Base-by-base conservation (phyloP, 2,797 vertebrate genomes). In the Protonibea diacanthus region DNA sequence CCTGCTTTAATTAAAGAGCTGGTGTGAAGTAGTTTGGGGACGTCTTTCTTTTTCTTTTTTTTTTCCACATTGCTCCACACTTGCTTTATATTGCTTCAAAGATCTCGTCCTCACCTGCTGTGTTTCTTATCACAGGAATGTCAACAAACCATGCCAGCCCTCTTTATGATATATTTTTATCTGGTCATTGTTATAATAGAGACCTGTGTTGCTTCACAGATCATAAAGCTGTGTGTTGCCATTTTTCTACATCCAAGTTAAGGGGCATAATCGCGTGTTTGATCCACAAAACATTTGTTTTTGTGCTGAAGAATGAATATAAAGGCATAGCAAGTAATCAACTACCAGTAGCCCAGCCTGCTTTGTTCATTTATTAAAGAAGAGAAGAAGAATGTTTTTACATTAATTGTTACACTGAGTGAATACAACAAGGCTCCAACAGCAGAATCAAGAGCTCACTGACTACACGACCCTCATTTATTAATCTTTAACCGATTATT, bases 401-500 rank as follows among this genome's bases (percentile, higher is more conserved):
- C 2, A 20, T 60, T 18, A 2, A 51, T 25, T 51, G 13, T 44
- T 18, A 23, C 48, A 51, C 3, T 63, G 14, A 45, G 6, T 53
- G 15, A 65, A 52, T 33, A 45, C 23, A 51, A 5, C 44, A 27
- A 44, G 15, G 9, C 5, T 47, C 6, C 12, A 51, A 23, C 17
- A 40, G 17, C 12, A 62, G 14, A 33, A 33, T 33, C 29, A 33
- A 8, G 13, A 51, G 25, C 12, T 21, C 47, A 25, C 17, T 23
- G 12, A 62, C 12, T 47, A 42, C 49, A 56, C 6, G 56, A n/a
- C 33, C 4, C 21, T 20, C 21, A 15, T 49, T 60, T 25, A 68
- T 84, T 79, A 75, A 88, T 76, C 52, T 38, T 77, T 79, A 84
- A 81, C 51, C 0, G 15, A 44, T 73, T 76, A 71, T 83, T 81